These are phyloP conservation scores for Selenia dentaria DNA, from an alignment of 2,888 invertebrate genomes.

Conservation along the genomic window DNA sequence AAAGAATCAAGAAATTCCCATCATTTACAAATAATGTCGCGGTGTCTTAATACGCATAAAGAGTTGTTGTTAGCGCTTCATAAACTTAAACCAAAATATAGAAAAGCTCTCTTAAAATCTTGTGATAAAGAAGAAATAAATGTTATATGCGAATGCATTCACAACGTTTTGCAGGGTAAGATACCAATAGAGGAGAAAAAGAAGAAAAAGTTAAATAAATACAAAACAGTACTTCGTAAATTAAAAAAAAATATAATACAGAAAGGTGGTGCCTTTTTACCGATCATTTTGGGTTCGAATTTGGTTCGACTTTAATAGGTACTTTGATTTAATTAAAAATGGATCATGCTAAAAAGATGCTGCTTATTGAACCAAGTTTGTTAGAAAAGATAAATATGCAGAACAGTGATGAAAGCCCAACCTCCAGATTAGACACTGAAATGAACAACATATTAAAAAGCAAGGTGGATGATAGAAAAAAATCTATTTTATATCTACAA, in stretches of 20 bases:
- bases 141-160: too few species aligned
- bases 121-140: too few species aligned
- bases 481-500: conserved; percentile 35
- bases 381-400: conserved; percentile 20
- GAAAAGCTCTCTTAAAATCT: too few species aligned
- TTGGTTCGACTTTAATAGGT: conserved; percentile 27
- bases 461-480: conserved; percentile 30
- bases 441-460: conserved; percentile 30
- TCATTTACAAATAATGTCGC: too few species aligned
- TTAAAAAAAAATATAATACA: conserved; percentile 31
- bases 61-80: too few species aligned
- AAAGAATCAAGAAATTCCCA: too few species aligned
- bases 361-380: conserved; percentile 31
- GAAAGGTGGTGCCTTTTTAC: conserved; percentile 34
- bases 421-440: conserved; percentile 23
- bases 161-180: too few species aligned
- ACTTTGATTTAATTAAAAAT: conserved; percentile 23
- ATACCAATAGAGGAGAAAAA: too few species aligned
- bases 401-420: conserved; percentile 8
- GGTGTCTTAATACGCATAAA: too few species aligned
- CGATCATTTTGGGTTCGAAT: conserved; percentile 32
- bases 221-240: neutral
- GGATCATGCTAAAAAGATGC: conserved; percentile 25
- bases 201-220: too few species aligned
- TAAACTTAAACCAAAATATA: too few species aligned